Percentiles rank a stretch among this genome's conserved stretches.
These are phyloP conservation scores for Smutsia temminckii DNA, from an alignment of 2,797 vertebrate species.

Conservation along the genomic window DNA sequence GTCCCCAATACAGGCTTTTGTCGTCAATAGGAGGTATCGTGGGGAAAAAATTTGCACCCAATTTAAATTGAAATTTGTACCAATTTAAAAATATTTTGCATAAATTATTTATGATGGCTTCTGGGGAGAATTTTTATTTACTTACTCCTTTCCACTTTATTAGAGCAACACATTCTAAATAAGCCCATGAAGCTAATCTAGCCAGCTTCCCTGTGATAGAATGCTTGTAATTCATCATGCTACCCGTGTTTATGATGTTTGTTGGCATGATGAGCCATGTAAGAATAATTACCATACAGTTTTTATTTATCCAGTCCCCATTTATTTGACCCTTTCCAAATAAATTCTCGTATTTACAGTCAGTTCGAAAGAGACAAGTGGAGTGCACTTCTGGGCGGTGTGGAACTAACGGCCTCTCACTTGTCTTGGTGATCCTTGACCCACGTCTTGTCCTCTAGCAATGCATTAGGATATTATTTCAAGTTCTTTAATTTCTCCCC, in stretches of 20 bases:
- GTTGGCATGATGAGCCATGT: conserved; percentile 26
- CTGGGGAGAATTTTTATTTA: conserved; percentile 68
- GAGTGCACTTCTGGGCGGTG: not conserved
- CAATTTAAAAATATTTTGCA: conserved; percentile 66
- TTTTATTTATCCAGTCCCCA: conserved; percentile 54
- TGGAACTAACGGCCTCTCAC: not conserved
- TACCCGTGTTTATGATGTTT: conserved; percentile 24
- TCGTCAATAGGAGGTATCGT: not conserved
- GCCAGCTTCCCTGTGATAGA: conserved; percentile 3
- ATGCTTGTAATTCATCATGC: conserved; percentile 59
- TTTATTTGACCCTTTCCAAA: conserved; percentile 49
- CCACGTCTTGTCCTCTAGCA: not conserved
- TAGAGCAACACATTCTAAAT: conserved; percentile 65
- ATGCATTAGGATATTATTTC: not conserved
- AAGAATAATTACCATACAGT: conserved; percentile 59
- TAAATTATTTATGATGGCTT: conserved; percentile 75
- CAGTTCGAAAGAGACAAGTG: not conserved
- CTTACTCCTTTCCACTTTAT: conserved; percentile 65
- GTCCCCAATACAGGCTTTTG: not conserved
- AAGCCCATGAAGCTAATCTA: conserved; percentile 37
- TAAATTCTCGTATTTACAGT: conserved; percentile 3
- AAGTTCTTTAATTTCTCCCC: not conserved
- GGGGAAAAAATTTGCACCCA: not conserved
- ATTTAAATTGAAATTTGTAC: conserved; percentile 55
- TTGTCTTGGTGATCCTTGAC: not conserved